Evolutionary conservation across 1,140 invertebrate genomes (phyloP).

Genomic region (Calosoma granatense): DNA sequence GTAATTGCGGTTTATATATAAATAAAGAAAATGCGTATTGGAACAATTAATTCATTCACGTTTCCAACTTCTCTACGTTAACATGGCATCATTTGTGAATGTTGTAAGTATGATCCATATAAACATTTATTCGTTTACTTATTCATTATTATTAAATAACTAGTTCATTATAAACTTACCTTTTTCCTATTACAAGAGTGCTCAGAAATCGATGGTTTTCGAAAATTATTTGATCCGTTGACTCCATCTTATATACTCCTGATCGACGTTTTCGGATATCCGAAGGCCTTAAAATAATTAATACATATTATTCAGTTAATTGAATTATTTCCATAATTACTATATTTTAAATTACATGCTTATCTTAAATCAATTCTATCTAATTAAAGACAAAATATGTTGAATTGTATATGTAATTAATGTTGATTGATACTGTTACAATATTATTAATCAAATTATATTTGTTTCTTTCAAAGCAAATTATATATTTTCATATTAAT

Average conservation of each 20-base stretch:
- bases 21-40: background rate
- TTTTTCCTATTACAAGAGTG: constrained; percentile 29
- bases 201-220: constrained; percentile 29
- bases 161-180: constrained; percentile 19
- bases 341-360: background rate
- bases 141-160: too few species aligned
- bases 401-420: background rate
- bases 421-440: background rate
- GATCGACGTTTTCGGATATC: constrained; percentile 23
- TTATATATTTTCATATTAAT: too few species aligned
- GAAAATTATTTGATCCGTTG: constrained; percentile 26
- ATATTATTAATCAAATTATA: background rate
- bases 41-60: background rate
- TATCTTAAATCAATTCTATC: background rate
- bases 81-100: background rate
- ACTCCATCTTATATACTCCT: constrained; percentile 29
- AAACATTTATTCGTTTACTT: too few species aligned
- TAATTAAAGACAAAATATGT: background rate
- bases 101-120: background rate
- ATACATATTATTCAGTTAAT: too few species aligned
- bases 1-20: background rate
- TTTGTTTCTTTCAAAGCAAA: background rate
- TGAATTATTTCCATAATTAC: background rate
- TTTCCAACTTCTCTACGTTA: background rate
- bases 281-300: background rate